phyloP scores from a whole-genome alignment of 1,140 invertebrate species.

The Adoxophyes honmai region DNA sequence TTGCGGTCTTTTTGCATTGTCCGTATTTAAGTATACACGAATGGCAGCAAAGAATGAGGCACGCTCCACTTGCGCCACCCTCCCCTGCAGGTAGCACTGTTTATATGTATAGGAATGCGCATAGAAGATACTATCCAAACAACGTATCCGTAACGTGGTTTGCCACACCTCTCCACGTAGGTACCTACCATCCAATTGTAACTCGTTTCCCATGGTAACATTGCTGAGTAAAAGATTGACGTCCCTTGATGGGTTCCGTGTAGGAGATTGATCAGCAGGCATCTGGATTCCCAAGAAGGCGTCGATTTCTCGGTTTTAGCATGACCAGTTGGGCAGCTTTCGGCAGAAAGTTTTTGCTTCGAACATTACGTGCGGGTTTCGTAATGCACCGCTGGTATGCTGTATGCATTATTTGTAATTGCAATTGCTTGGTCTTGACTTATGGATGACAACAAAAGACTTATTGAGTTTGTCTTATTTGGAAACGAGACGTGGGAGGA shows the following conservation, averaged over 20 bases:
- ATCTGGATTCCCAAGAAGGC: conserved; percentile 41
- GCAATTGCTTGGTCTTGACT: conserved; percentile 38
- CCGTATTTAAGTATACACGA: conserved; percentile 41
- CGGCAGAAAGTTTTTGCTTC: conserved; percentile 56
- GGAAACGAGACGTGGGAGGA: too few relatives aligned
- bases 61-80: conserved; percentile 42
- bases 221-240: neutral
- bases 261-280: conserved; percentile 1
- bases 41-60: conserved; percentile 43
- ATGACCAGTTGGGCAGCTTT: conserved; percentile 55
- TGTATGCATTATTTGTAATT: conserved; percentile 30
- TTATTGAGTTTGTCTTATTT: neutral
- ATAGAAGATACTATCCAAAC: conserved; percentile 11
- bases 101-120: neutral
- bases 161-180: too few relatives aligned
- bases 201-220: neutral
- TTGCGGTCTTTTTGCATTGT: conserved; percentile 51
- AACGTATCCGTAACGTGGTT: neutral
- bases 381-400: conserved; percentile 27
- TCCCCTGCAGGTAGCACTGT: conserved; percentile 23
- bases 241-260: conserved; percentile 4
- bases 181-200: conserved; percentile 15
- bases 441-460: conserved; percentile 27
- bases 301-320: conserved; percentile 56
- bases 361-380: conserved; percentile 40